phyloP scores from a whole-genome alignment of 2,113 vertebrate genomes.

The Tetrax tetrax region DNA sequence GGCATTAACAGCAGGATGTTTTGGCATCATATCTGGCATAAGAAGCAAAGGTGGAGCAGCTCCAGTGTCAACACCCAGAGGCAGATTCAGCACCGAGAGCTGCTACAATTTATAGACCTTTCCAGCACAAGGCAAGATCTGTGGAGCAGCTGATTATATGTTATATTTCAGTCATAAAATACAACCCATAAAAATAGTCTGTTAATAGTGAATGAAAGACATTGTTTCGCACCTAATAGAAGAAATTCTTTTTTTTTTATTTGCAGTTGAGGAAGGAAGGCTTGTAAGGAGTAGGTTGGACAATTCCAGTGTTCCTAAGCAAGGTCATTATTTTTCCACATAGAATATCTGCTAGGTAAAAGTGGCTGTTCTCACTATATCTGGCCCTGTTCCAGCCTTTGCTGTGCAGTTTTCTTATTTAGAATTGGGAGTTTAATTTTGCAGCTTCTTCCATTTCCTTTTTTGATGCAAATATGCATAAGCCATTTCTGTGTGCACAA shows the following conservation, averaged over 20 bases:
- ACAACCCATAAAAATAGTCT: neutral
- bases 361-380: neutral
- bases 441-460: constrained; percentile 44
- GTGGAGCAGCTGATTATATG: constrained; percentile 10
- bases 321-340: neutral
- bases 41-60: constrained; percentile 13
- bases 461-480: constrained; percentile 59
- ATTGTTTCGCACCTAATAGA: neutral
- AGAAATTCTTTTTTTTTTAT: neutral
- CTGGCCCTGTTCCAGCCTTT: neutral
- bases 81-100: neutral
- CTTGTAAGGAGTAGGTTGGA: neutral
- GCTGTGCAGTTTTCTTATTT: neutral
- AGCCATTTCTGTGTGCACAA: constrained; percentile 42
- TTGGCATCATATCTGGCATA: neutral
- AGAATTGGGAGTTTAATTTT: constrained; percentile 53
- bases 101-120: neutral
- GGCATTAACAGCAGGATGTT: neutral
- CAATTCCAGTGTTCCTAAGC: neutral
- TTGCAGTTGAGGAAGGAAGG: neutral
- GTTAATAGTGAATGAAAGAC: neutral
- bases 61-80: constrained; percentile 32
- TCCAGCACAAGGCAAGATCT: neutral
- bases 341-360: neutral
- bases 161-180: constrained; percentile 10